phyloP scores from a whole-genome alignment of 2,797 vertebrate genomes.

The Bradypus variegatus region DNA sequence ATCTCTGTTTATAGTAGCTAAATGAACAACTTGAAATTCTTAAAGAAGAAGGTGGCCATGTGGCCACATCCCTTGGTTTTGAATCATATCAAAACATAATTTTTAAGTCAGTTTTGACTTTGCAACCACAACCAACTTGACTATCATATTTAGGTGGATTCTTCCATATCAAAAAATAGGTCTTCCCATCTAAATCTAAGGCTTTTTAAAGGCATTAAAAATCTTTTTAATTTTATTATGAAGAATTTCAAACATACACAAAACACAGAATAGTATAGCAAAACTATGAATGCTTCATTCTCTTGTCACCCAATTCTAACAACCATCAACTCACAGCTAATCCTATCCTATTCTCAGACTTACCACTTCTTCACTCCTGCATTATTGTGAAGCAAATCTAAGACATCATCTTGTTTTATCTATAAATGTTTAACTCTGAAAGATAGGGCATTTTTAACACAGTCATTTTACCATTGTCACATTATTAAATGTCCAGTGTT shows the following conservation, averaged over 20 bases:
- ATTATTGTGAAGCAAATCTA: neutral
- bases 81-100: neutral
- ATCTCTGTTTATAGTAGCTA: neutral
- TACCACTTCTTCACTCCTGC: neutral
- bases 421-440: neutral
- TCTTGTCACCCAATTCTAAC: neutral
- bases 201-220: neutral
- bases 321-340: neutral
- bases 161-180: neutral
- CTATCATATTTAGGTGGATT: neutral
- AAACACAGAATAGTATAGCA: neutral
- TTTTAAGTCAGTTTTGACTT: neutral
- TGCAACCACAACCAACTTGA: neutral
- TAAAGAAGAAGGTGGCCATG: neutral
- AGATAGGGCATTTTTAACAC: neutral
- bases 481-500: neutral
- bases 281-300: neutral
- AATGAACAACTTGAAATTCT: neutral
- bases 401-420: neutral
- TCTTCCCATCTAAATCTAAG: neutral
- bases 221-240: neutral
- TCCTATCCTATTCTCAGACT: neutral
- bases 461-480: neutral
- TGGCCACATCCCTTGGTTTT: neutral
- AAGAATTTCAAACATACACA: neutral